Percentiles rank a stretch among this genome's conserved stretches.
phyloP scores from a whole-genome alignment of 2,113 vertebrate genomes.

The human region GRCh38 chr13:30020001-30020500 shows the following conservation, averaged over 20 bases:
- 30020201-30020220: neutral
- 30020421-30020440: neutral
- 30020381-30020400: neutral
- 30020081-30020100: slow-evolving; percentile 76
- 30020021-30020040: slow-evolving; percentile 55
- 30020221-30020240: neutral
- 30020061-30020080: slow-evolving; percentile 51
- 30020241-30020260: neutral
- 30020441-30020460: neutral
- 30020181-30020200: neutral
- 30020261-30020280: neutral
- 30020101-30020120: slow-evolving; percentile 55
- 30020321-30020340: neutral
- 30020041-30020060: slow-evolving; percentile 70
- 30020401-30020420: neutral
- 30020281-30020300: neutral
- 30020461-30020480: neutral
- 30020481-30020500: neutral
- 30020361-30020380: neutral
- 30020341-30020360: neutral
- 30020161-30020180: neutral
- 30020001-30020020: neutral
- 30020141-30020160: neutral
- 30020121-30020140: neutral
- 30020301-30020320: neutral